phyloP scores from a whole-genome alignment of 2,797 vertebrate genomes.

The Tangara arthus region DNA sequence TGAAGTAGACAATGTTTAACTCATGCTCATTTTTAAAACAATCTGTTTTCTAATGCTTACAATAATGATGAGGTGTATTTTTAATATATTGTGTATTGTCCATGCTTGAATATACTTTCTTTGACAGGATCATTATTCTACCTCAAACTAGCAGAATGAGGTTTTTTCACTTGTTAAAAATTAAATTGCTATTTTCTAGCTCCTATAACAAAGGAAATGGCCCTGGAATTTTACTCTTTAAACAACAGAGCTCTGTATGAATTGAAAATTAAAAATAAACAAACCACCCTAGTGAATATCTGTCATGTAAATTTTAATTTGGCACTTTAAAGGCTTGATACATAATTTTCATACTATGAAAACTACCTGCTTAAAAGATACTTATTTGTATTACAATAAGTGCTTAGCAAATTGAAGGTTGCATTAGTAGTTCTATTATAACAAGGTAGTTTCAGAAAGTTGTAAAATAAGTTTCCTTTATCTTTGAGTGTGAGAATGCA shows the following conservation, averaged over 20 bases:
- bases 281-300: not conserved
- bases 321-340: not conserved
- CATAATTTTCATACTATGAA: not conserved
- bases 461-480: not conserved
- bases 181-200: not conserved
- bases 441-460: not conserved
- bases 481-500: not conserved
- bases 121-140: conserved; percentile 31
- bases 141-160: not conserved
- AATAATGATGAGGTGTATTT: conserved; percentile 1
- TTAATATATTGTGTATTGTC: not conserved
- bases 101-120: not conserved
- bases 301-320: not conserved
- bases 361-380: not conserved
- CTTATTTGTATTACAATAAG: not conserved
- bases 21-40: conserved; percentile 28
- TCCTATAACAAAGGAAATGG: not conserved
- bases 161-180: not conserved
- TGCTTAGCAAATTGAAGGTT: not conserved
- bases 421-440: not conserved
- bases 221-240: not conserved
- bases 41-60: conserved; percentile 28
- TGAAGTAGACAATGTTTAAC: conserved; percentile 27
- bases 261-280: conserved; percentile 39
- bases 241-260: not conserved